phyloP scores from a whole-genome alignment of 2,113 vertebrate genomes.

The Malurus alboscapulatus region DNA sequence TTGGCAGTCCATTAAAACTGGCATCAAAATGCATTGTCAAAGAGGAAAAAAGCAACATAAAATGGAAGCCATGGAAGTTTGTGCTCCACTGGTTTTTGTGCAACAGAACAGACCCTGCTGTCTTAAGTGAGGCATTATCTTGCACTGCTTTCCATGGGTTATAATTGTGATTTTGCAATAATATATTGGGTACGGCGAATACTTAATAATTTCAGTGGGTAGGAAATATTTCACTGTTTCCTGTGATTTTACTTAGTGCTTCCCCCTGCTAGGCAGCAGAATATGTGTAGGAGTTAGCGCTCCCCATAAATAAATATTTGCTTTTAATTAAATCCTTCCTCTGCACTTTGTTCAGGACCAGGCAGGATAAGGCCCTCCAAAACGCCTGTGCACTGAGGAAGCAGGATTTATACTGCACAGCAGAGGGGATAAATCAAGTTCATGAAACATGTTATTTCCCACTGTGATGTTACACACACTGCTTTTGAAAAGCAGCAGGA shows the following conservation, averaged over 20 bases:
- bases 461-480: constrained; percentile 47
- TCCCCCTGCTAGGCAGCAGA: not conserved
- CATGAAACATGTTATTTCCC: constrained; percentile 61
- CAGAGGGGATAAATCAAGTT: constrained; percentile 54
- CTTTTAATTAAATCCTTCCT: constrained; percentile 28
- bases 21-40: not conserved
- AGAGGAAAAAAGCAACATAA: not conserved
- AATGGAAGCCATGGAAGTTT: not conserved
- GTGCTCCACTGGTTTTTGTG: not conserved
- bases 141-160: not conserved
- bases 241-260: not conserved
- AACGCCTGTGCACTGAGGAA: not conserved
- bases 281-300: not conserved
- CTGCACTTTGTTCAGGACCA: not conserved
- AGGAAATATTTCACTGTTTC: not conserved
- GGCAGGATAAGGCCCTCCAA: not conserved
- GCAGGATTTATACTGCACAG: not conserved
- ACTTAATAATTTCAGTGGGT: not conserved
- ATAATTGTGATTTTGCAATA: not conserved
- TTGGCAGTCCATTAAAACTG: not conserved
- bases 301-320: not conserved
- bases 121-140: not conserved
- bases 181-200: not conserved
- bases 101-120: not conserved
- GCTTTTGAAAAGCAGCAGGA: constrained; percentile 53